These are phyloP conservation scores for Podarcis lilfordi DNA, from an alignment of 2,797 vertebrate species.

Conservation along the genomic window DNA sequence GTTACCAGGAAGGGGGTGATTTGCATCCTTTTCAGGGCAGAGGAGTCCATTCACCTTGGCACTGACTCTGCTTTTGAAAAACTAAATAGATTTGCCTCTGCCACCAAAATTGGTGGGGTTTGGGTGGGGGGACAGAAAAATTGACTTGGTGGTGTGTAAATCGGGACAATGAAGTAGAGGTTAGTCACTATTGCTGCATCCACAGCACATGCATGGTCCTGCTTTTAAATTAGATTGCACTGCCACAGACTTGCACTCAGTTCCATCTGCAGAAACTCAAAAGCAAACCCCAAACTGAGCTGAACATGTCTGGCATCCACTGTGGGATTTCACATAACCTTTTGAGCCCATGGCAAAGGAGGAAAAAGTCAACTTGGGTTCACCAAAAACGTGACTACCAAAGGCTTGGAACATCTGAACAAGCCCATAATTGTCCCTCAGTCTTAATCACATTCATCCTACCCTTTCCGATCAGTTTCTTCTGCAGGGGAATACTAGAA, in stretches of 20 bases:
- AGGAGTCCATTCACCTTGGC: no score
- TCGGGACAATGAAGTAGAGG: no score
- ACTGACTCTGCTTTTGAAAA: no score
- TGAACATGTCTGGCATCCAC: neutral
- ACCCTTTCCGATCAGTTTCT: conserved; percentile 64
- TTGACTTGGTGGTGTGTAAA: no score
- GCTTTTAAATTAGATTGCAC: no score
- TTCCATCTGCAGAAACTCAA: neutral
- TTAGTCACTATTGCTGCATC: no score
- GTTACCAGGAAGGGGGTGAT: no score
- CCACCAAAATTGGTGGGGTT: no score
- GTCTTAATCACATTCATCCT: conserved; percentile 68
- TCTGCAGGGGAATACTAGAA: conserved; percentile 48
- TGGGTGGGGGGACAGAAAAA: no score
- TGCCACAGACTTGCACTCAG: neutral
- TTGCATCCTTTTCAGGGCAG: no score
- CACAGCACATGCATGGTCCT: no score
- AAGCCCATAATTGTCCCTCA: conserved; percentile 27
- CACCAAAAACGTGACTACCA: neutral
- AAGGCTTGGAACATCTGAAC: neutral
- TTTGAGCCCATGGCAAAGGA: neutral
- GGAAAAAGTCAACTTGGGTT: neutral
- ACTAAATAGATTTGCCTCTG: no score
- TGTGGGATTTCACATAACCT: neutral
- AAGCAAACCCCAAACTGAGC: neutral